These are phyloP conservation scores for Ursus arctos DNA, from an alignment of 2,113 vertebrate species.

Conservation along the genomic window DNA sequence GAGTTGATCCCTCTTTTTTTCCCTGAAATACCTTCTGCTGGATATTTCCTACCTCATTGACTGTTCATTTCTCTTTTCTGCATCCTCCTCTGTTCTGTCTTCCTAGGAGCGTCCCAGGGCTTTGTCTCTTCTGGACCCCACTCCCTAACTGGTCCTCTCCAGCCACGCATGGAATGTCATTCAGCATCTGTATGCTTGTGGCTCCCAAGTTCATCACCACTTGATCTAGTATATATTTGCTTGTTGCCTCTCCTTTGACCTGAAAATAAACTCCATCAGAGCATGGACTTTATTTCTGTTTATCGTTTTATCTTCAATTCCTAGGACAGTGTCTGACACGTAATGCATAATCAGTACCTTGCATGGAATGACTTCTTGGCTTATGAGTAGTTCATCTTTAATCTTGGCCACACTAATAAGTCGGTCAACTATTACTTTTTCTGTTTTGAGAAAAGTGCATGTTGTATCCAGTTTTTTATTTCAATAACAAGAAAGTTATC, in stretches of 20 bases:
- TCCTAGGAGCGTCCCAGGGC: neutral
- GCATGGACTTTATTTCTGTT: neutral
- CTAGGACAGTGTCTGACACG: neutral
- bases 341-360: neutral
- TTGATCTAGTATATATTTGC: neutral
- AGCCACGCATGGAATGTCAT: neutral
- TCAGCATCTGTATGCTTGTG: neutral
- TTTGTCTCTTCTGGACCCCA: neutral
- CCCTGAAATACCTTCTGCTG: neutral
- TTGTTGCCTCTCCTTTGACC: constrained; percentile 3
- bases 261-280: neutral
- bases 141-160: neutral
- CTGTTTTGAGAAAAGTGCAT: constrained; percentile 16
- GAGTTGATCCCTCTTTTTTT: neutral
- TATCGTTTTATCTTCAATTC: neutral
- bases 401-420: constrained; percentile 1
- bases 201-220: neutral
- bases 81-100: neutral
- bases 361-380: neutral
- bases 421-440: neutral
- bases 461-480: neutral
- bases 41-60: neutral
- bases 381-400: constrained; percentile 42
- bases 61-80: neutral
- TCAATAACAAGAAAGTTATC: neutral